A percentile compares a stretch with the other conserved stretches of the same genome.
These are phyloP conservation scores for Psittacus erithacus DNA, from an alignment of 2,113 vertebrate genomes.

Conservation along the genomic window DNA sequence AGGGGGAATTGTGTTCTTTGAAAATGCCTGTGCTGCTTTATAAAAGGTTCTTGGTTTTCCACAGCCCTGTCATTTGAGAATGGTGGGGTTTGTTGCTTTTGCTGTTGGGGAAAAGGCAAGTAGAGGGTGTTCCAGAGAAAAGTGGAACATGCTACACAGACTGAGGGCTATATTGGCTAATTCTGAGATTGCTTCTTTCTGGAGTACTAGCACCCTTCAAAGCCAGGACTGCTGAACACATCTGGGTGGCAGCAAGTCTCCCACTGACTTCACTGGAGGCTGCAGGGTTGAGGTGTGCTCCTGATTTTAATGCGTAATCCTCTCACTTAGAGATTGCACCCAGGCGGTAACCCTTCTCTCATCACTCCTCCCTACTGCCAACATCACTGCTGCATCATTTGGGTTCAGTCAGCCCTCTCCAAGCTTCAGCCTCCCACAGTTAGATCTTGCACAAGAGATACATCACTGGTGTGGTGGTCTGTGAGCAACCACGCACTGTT, in stretches of 20 bases:
- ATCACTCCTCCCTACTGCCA: background rate
- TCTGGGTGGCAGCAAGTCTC: background rate
- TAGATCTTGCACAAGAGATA: background rate
- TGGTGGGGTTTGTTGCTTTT: background rate
- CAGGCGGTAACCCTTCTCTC: background rate
- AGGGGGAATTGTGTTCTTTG: background rate
- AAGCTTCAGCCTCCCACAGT: background rate
- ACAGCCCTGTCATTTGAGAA: background rate
- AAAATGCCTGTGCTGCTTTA: background rate
- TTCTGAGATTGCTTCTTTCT: background rate
- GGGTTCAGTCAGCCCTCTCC: background rate
- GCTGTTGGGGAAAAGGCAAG: background rate
- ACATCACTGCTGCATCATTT: background rate
- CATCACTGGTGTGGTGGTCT: background rate
- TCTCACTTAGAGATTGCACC: background rate
- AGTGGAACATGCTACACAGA: fast-evolving
- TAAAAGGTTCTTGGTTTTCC: background rate
- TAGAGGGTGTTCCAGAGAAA: background rate
- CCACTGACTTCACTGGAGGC: background rate
- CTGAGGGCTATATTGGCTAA: background rate
- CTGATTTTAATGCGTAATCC: background rate
- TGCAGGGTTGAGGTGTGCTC: background rate
- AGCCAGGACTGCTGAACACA: background rate
- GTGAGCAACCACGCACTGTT: fast-evolving
- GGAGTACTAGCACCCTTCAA: background rate